Percentiles rank a stretch among this genome's conserved stretches.
phyloP scores from a whole-genome alignment of 2,797 vertebrate species.

The Dallia pectoralis region DNA sequence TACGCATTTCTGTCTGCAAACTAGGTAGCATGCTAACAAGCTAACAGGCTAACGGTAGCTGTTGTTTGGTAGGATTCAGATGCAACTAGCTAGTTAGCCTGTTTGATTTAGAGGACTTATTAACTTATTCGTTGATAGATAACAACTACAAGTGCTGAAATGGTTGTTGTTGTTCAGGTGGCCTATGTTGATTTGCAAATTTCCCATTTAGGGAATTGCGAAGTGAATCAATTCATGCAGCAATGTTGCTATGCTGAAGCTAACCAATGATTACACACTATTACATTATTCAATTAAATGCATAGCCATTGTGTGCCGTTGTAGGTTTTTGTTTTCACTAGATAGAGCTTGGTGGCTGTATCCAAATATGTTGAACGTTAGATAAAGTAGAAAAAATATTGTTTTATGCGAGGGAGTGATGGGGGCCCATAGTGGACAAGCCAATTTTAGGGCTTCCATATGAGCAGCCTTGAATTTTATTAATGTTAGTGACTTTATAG shows the following conservation, averaged over 20 bases:
- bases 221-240: neutral
- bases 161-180: neutral
- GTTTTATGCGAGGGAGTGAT: no score
- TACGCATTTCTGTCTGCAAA: constrained; percentile 9
- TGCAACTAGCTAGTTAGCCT: neutral
- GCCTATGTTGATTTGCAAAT: neutral
- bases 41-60: constrained; percentile 16
- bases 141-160: neutral
- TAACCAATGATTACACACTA: neutral
- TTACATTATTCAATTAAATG: neutral
- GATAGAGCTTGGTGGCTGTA: neutral
- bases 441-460: no score
- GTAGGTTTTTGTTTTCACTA: neutral
- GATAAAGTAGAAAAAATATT: no score
- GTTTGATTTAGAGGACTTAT: neutral
- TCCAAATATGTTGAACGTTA: neutral
- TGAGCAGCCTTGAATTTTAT: no score
- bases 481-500: no score
- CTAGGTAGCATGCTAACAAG: constrained; percentile 32
- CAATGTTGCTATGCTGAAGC: neutral
- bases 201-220: neutral
- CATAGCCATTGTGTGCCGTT: neutral
- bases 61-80: neutral
- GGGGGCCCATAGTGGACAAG: no score
- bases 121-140: neutral